phyloP scores from a whole-genome alignment of 2,888 invertebrate species.

The Allolobophora icterica region DNA sequence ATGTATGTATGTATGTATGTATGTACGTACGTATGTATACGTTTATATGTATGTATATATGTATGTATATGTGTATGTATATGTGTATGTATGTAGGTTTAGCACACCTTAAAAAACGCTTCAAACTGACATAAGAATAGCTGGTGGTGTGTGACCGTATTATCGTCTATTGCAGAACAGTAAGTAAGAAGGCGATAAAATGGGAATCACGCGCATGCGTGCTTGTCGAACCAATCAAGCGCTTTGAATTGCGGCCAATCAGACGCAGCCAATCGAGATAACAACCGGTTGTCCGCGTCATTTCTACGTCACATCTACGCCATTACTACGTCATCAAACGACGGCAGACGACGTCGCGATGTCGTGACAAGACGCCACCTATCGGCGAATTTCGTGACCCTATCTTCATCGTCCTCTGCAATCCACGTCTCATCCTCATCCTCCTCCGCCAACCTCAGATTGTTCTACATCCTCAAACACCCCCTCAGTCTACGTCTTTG shows the following conservation, averaged over 20 bases:
- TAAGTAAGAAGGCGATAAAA: background rate
- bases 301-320: conserved; percentile 17
- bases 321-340: conserved; percentile 17
- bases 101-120: too few species aligned
- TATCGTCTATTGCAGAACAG: background rate
- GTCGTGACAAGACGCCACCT: conserved; percentile 2
- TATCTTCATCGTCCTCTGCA: conserved; percentile 1
- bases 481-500: background rate
- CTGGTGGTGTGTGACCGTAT: background rate
- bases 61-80: too few species aligned
- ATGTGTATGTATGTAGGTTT: too few species aligned
- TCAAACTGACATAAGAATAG: too few species aligned
- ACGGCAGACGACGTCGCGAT: background rate
- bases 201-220: background rate
- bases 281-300: conserved; percentile 6
- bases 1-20: too few species aligned
- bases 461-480: background rate
- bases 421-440: background rate
- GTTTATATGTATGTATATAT: too few species aligned
- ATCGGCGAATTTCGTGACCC: background rate
- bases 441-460: background rate
- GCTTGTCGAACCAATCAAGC: background rate
- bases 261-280: conserved; percentile 17
- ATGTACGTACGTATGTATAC: too few species aligned
- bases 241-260: background rate